A percentile compares a stretch with the other conserved stretches of the same genome.
These are phyloP conservation scores for Nothocercus julius DNA, from an alignment of 2,113 vertebrate species.

Conservation along the genomic window DNA sequence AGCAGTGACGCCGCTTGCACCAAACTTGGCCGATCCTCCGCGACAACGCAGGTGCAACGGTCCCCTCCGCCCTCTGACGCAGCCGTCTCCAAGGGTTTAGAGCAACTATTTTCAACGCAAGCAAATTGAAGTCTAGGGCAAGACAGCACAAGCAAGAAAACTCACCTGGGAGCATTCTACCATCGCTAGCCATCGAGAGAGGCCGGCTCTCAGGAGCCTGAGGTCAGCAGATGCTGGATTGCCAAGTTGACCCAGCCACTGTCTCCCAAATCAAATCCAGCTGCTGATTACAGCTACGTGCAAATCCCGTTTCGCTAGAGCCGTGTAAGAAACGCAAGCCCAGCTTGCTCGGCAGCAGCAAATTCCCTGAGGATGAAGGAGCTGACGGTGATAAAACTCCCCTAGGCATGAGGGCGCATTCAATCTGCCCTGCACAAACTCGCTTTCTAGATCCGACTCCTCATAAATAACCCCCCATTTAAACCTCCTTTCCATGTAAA, in stretches of 20 bases:
- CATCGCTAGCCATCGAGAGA: not conserved
- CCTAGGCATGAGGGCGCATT: not conserved
- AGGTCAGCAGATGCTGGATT: not conserved
- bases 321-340: not conserved
- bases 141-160: not conserved
- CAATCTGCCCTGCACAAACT: not conserved
- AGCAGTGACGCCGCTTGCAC: not conserved
- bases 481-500: not conserved
- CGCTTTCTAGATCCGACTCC: not conserved
- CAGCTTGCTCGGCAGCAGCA: rapidly evolving
- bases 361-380: not conserved
- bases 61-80: not conserved
- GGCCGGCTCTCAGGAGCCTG: not conserved
- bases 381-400: not conserved
- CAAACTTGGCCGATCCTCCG: rapidly evolving
- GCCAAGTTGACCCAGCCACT: rapidly evolving
- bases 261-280: not conserved
- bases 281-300: not conserved
- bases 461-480: not conserved
- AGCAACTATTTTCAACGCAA: not conserved
- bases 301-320: not conserved
- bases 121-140: not conserved
- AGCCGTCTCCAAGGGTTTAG: not conserved
- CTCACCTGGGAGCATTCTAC: not conserved
- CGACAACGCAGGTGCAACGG: rapidly evolving